A percentile compares a stretch with the other conserved stretches of the same genome.
Conservation (phyloP, 2,113 vertebrate species). For the Cavia porcellus region DNA sequence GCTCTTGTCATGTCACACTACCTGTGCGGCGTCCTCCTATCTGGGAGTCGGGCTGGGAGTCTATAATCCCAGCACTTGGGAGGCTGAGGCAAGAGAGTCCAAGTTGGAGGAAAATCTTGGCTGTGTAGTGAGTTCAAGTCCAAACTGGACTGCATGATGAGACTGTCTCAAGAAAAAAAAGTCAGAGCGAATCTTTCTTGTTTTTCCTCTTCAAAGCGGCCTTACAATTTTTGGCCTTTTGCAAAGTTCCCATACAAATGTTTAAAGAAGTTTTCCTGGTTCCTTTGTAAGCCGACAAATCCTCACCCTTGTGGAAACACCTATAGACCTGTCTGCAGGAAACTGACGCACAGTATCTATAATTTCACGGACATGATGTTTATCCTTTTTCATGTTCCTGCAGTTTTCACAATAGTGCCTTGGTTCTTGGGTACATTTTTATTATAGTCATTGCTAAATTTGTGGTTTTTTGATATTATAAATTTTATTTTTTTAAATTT, state of each 20-base stretch:
- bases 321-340: not conserved
- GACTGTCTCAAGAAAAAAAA: not conserved
- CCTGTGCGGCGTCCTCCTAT: not conserved
- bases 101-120: not conserved
- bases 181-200: not conserved
- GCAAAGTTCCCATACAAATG: not conserved
- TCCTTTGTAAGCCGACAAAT: not conserved
- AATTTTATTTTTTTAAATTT: not conserved
- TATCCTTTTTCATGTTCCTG: not conserved
- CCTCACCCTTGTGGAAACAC: not conserved
- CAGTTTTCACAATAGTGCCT: not conserved
- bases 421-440: not conserved
- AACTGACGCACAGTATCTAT: not conserved
- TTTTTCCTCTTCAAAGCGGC: constrained; percentile 15
- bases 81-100: not conserved
- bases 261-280: not conserved
- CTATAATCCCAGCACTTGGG: not conserved
- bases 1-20: too few species aligned
- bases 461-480: not conserved
- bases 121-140: too few species aligned
- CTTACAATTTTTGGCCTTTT: not conserved
- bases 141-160: not conserved
- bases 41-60: not conserved
- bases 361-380: not conserved
- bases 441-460: not conserved